phyloP scores from a whole-genome alignment of 2,113 vertebrate species.

The Myiopsitta monachus region DNA sequence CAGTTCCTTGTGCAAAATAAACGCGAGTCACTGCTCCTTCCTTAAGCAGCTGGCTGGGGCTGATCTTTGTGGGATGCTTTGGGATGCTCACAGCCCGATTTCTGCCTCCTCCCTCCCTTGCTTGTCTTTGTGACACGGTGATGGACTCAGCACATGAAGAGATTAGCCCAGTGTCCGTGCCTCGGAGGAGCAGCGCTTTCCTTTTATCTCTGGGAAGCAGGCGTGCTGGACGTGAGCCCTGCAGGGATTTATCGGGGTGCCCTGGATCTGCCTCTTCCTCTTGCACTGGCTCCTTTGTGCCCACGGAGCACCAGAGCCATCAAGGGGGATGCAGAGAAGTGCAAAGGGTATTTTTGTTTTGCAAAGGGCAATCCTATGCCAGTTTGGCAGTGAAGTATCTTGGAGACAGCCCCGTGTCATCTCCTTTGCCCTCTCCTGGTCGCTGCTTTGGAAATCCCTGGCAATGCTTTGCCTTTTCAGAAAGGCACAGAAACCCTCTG shows the following conservation, averaged over 20 bases:
- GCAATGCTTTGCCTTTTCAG: background rate
- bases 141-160: constrained; percentile 19
- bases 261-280: constrained; percentile 36
- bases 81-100: constrained; percentile 42
- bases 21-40: background rate
- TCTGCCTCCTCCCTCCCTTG: background rate
- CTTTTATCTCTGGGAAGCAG: constrained; percentile 79
- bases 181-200: constrained; percentile 49
- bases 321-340: background rate
- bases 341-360: background rate
- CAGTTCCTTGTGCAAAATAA: background rate
- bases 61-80: constrained; percentile 11
- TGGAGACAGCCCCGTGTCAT: fast-evolving
- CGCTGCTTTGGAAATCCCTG: background rate
- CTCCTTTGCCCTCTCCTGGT: background rate
- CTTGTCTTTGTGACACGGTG: background rate
- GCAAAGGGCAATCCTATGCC: background rate
- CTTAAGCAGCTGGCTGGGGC: background rate
- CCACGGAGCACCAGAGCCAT: background rate
- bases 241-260: constrained; percentile 66
- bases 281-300: background rate
- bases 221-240: constrained; percentile 68
- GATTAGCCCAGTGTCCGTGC: constrained; percentile 69
- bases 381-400: background rate
- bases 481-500: background rate